phyloP scores from a whole-genome alignment of 2,888 invertebrate genomes.

The Amphipyra tragopoginis region DNA sequence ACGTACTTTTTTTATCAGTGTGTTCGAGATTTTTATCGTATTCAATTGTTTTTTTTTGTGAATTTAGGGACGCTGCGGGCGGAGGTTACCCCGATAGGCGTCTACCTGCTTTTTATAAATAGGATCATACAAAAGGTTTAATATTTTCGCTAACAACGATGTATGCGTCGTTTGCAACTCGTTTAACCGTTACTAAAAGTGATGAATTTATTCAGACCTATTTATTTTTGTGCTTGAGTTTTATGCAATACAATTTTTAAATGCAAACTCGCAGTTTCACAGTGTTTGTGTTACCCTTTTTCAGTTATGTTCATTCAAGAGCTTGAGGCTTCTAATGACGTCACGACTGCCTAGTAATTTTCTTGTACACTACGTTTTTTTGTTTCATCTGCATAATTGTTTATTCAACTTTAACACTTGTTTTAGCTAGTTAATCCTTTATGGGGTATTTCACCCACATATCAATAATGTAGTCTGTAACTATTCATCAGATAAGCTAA shows the following conservation, averaged over 20 bases:
- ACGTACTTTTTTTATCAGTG: slow-evolving; percentile 59
- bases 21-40: slow-evolving; percentile 48
- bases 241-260: slow-evolving; percentile 14
- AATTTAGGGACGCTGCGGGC: slow-evolving; percentile 32
- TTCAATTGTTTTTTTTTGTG: slow-evolving; percentile 58
- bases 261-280: too few relatives aligned
- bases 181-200: slow-evolving; percentile 41
- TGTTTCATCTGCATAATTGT: too few relatives aligned
- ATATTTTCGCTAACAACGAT: slow-evolving; percentile 44
- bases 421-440: too few relatives aligned
- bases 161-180: slow-evolving; percentile 43
- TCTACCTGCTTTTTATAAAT: slow-evolving; percentile 51
- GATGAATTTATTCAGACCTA: slow-evolving; percentile 46
- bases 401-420: too few relatives aligned
- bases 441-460: too few relatives aligned
- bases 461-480: too few relatives aligned
- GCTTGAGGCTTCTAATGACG: slow-evolving; percentile 20
- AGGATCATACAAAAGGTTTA: slow-evolving; percentile 41
- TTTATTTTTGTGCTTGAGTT: slow-evolving; percentile 35
- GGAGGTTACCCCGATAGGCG: slow-evolving; percentile 27
- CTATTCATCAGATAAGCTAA: too few relatives aligned
- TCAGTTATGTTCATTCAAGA: slow-evolving; percentile 17
- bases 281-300: background rate
- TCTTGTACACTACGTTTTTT: too few relatives aligned
- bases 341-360: too few relatives aligned